These are phyloP conservation scores for Sitta carolinensis DNA, from an alignment of 2,797 vertebrate genomes.

Conservation along the genomic window DNA sequence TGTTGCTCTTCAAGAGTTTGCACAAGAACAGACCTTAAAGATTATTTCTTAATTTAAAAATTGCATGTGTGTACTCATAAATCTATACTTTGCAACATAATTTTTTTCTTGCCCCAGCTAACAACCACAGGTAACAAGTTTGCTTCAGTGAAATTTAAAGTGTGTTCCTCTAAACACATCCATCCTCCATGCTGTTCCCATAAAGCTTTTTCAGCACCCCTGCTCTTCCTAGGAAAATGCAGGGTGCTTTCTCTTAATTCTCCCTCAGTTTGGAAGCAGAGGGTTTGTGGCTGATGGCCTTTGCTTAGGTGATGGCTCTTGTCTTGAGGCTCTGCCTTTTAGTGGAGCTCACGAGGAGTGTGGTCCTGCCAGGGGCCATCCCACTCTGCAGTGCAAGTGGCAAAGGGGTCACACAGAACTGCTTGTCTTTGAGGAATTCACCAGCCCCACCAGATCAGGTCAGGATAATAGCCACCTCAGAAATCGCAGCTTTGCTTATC, in stretches of 20 bases:
- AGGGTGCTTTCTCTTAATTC: neutral
- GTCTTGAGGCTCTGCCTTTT: neutral
- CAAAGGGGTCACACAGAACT: neutral
- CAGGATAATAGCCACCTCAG: neutral
- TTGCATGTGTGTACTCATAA: neutral
- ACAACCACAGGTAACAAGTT: neutral
- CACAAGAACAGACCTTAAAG: neutral
- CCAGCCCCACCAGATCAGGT: neutral
- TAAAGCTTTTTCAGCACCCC: neutral
- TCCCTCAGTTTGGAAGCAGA: neutral
- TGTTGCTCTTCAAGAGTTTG: neutral
- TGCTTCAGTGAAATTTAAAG: neutral
- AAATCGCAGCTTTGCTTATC: neutral
- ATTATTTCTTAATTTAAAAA: neutral
- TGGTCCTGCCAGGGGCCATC: accelerated
- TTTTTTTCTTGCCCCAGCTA: neutral
- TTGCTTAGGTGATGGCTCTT: neutral
- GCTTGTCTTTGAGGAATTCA: neutral
- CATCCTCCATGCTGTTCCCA: neutral
- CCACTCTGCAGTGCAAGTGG: neutral
- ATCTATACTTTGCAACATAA: neutral
- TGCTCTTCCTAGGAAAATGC: neutral
- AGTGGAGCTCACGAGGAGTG: neutral
- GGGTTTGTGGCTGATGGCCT: neutral
- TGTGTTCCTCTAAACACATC: neutral